A percentile compares a stretch with the other conserved stretches of the same genome.
Conservation (phyloP, 2,113 vertebrate species). For the Neolamprologus sp. region DNA sequence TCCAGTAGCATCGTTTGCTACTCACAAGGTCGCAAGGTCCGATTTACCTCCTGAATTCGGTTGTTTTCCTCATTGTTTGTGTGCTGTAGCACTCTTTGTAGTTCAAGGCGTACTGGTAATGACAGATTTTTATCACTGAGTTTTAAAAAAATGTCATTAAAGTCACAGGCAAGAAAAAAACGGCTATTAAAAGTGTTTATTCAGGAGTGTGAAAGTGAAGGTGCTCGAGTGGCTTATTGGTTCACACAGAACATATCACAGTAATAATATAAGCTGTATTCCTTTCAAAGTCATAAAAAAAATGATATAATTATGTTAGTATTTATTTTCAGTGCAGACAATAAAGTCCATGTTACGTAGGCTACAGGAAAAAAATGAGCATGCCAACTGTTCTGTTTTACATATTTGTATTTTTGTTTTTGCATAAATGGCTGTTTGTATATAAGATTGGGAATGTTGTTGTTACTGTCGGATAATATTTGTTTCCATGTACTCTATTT, state of each 20-base stretch:
- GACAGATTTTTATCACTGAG: not conserved
- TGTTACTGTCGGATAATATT: not conserved
- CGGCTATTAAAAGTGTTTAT: not conserved
- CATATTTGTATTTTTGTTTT: not conserved
- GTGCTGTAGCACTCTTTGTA: not conserved
- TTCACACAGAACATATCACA: constrained; percentile 12
- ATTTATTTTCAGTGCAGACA: constrained; percentile 35
- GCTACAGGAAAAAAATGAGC: not conserved
- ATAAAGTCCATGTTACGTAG: not conserved
- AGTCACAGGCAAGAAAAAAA: not conserved
- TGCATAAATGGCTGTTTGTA: not conserved
- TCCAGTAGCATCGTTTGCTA: not conserved
- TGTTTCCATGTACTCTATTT: not conserved
- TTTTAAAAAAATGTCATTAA: not conserved
- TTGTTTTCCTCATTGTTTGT: not conserved
- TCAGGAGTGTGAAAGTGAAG: not conserved
- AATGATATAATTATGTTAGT: not conserved
- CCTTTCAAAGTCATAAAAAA: not conserved
- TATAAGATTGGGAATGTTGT: not conserved
- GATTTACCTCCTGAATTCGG: not conserved
- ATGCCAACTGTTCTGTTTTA: not conserved
- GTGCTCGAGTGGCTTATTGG: not conserved
- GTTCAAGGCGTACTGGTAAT: not conserved
- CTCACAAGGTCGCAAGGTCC: not conserved
- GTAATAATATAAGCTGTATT: constrained; percentile 32